phyloP scores from a whole-genome alignment of 1,140 invertebrate species.

The Stenopsyche tienmushanensis region DNA sequence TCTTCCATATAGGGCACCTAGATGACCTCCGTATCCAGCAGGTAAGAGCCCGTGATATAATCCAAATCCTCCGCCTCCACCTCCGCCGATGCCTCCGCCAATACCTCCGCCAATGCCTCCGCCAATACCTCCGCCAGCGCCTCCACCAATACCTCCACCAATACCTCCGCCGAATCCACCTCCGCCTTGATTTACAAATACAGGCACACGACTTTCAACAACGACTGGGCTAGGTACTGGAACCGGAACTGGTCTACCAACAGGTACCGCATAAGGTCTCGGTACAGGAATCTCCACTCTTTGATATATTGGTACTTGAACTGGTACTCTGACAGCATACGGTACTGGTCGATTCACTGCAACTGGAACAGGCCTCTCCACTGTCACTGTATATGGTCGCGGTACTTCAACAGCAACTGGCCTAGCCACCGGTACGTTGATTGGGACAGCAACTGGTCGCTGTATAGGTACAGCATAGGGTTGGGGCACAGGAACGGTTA shows the following conservation, averaged over 20 bases:
- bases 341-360: slow-evolving; percentile 54
- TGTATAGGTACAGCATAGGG: slow-evolving; percentile 48
- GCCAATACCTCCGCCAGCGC: background rate
- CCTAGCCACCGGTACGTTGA: slow-evolving; percentile 53
- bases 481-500: slow-evolving; percentile 47
- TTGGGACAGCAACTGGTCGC: slow-evolving; percentile 44
- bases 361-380: slow-evolving; percentile 54
- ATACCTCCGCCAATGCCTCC: background rate
- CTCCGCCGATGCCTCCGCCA: background rate
- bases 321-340: slow-evolving; percentile 56
- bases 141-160: background rate
- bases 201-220: slow-evolving; percentile 54
- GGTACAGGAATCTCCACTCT: slow-evolving; percentile 41
- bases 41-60: background rate
- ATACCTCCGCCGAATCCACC: background rate
- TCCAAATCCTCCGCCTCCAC: background rate
- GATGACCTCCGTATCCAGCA: background rate
- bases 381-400: slow-evolving; percentile 53
- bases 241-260: slow-evolving; percentile 47
- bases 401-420: slow-evolving; percentile 58
- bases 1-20: background rate
- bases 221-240: slow-evolving; percentile 49
- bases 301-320: slow-evolving; percentile 52
- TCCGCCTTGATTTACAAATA: slow-evolving; percentile 35
- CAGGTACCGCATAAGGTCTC: slow-evolving; percentile 44